Evolutionary conservation across 2,797 vertebrate species (phyloP), one percentile per base, ranked within the genome.

Genomic region (Rhinophrynus dorsalis): DNA sequence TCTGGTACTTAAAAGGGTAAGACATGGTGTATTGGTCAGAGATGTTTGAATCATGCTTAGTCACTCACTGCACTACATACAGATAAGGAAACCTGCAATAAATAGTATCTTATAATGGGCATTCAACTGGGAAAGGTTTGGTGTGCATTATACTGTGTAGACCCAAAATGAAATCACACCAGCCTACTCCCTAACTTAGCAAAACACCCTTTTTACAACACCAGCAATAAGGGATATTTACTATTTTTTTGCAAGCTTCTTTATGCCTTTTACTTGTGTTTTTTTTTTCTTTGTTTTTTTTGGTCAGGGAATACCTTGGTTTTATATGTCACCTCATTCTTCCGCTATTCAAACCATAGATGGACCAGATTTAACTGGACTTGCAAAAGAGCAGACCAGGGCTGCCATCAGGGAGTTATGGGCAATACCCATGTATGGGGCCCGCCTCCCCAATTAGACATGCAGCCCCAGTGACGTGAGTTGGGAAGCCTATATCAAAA

Each of bases 181-280:
- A 63, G 64, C 88, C 84, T 78, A 67, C 79, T 84, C 83, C 54
- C 78, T 85, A 24, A 56, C 75, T 80, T 89, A 88, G 89, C 80
- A 79, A 81, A 77, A 59, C 84, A 79, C 81, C 84, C 80, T 40
- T 77, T 83, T 86, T 82, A 84, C 84, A 81, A 89, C 92, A 92
- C 90, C 93, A 94, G 93, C 92, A 89, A 93, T 91, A 90, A 80
- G 84, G 84, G 82, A 86, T 86, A 89, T 82, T 82, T 80, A 76
- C 78, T 85, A 67, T 70, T 76, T 72, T 60, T 81, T 82, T 64
- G 50, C 68, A 86, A 81, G 78, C 77, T 84, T 82, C 80, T 82
- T 74, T 64, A 90, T 86, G 88, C 86, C 75, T 82, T 85, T 45
- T 48, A 11, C 4, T 44, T 60, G 17, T 29, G 23, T 47, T 47